Evolutionary conservation across 30 jellyfish, hydroid and myxozoan genomes (phyloP).

Genomic region (Phacellophora camtschatica): DNA sequence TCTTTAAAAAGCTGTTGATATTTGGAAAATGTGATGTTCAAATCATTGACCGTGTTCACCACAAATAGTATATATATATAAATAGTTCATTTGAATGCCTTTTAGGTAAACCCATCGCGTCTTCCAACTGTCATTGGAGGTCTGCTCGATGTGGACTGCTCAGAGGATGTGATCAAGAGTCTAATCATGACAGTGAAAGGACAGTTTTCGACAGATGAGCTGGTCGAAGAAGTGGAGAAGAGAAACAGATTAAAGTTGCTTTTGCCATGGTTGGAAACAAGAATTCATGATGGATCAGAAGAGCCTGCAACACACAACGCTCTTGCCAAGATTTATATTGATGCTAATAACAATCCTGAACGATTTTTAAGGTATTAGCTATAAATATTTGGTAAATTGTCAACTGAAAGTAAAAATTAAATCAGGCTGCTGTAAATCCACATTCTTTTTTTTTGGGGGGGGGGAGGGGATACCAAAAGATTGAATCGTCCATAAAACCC

Average conservation of each 20-base stretch:
- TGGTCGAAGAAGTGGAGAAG: conserved; percentile 98
- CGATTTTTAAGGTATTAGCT: conserved; percentile 92
- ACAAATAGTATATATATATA: too few species aligned
- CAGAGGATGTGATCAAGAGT: conserved; percentile 96
- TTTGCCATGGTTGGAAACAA: conserved; percentile 96
- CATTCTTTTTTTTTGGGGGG: too few species aligned
- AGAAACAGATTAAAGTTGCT: conserved; percentile 94
- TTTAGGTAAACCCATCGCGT: conserved; percentile 99
- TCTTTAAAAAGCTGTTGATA: too few species aligned
- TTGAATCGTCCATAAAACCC: too few species aligned
- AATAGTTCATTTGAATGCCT: too few species aligned
- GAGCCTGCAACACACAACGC: conserved; percentile 99
- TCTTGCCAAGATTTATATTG: conserved; percentile 97
- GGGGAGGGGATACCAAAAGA: too few species aligned
- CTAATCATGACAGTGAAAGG: conserved; percentile 95
- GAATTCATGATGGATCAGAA: conserved; percentile 95
- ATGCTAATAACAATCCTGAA: conserved; percentile 98
- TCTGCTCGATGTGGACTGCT: conserved; percentile 96
- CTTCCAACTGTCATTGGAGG: conserved; percentile 99
- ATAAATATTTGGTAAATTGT: too few species aligned
- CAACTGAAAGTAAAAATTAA: too few species aligned
- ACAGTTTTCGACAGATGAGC: conserved; percentile 94
- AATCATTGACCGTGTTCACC: too few species aligned
- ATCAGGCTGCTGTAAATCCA: too few species aligned
- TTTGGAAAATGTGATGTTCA: too few species aligned